Evolutionary conservation across 2,797 vertebrate genomes (phyloP), one percentile per base, ranked within the genome.

Genomic region (Muscicapa striata): DNA sequence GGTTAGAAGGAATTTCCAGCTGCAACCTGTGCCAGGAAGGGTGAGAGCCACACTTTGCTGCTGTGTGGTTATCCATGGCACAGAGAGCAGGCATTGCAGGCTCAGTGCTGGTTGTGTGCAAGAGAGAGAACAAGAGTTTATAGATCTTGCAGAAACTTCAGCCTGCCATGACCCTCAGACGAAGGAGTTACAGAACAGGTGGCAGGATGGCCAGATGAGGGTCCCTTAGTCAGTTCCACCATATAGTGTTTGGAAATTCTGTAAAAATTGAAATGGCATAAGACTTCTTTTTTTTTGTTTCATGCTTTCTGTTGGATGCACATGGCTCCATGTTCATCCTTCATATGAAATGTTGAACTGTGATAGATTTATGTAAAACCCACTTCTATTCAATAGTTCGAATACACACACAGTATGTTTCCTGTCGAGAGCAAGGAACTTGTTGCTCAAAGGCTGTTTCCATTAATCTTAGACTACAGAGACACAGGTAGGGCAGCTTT

Each of bases 111-210:
- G 15, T 3, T 6, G 36, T 46, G 54, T 58, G 19, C 27, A 79
- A 61, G 34, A 49, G 6, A 16, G 30, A 16, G 30, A 90, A 49
- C 15, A 34, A 43, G 54, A 26, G 30, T 40, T 34, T 18, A 18
- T 26, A 9, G 6, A 23, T 12, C 29, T 32, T 55, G 11, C 43
- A 48, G 34, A 20, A 26, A 59, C 16, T 43, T 55, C 69, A 90
- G 43, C 14, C 55, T 45, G 29, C 24, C 0, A 0, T 36, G 9
- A 34, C 8, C 10, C 26, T 63, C 2, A 3, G 21, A 18, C 36
- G 24, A n/a, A 54, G 38, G 15, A 54, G 15, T 1, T 36, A 32
- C 45, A 85, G 64, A 61, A 27, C 14, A 85, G 21, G 43, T 36
- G 34, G 4, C 15, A n/a, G 34, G 11, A 30, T 15, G 64, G 48